phyloP scores from a whole-genome alignment of 2,113 vertebrate genomes.

The Vulpes vulpes region DNA sequence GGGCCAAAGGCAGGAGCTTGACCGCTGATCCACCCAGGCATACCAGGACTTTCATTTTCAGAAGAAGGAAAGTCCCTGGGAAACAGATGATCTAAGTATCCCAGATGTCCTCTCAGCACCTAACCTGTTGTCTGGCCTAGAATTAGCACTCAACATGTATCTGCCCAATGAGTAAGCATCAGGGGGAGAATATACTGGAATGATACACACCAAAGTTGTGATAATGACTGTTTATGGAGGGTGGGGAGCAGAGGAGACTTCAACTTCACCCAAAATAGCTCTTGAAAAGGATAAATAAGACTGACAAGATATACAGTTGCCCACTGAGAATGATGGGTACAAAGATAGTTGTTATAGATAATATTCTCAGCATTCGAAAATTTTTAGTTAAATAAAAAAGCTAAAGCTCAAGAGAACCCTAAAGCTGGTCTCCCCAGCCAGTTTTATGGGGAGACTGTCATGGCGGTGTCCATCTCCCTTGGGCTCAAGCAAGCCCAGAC shows the following conservation, averaged over 20 bases:
- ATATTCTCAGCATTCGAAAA: background rate
- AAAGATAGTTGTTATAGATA: background rate
- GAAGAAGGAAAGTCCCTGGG: background rate
- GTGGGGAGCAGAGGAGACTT: background rate
- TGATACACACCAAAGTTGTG: background rate
- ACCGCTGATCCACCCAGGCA: no score
- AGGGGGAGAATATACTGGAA: no score
- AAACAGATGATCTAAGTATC: background rate
- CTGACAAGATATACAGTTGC: background rate
- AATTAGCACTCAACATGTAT: background rate
- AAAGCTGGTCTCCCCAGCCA: background rate
- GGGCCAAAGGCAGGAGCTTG: no score
- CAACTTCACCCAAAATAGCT: background rate
- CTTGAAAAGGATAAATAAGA: background rate
- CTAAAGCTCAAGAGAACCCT: background rate
- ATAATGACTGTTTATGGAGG: background rate
- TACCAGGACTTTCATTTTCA: background rate
- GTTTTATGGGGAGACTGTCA: background rate
- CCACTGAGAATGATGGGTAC: background rate
- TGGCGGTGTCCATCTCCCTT: fast-evolving
- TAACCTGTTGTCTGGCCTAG: no score
- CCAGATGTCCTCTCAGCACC: background rate
- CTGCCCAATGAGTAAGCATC: background rate
- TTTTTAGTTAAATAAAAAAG: conserved; percentile 13
- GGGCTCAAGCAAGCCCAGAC: background rate